These are phyloP conservation scores for Sebastes iracundus DNA, from an alignment of 2,797 vertebrate genomes.

Conservation along the genomic window DNA sequence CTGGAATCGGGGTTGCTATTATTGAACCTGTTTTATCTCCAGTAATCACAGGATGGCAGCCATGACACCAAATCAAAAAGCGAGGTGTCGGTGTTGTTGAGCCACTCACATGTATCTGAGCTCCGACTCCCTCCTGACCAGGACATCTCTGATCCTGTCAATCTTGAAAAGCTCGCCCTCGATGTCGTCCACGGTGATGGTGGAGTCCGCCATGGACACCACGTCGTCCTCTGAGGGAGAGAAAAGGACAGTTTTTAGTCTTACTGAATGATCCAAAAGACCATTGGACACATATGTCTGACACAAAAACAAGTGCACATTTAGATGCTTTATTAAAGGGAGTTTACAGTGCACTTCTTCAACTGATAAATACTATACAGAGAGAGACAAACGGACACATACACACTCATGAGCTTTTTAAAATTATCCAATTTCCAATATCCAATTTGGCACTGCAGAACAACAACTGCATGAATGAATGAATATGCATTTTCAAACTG, in stretches of 20 bases:
- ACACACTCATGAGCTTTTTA: background rate
- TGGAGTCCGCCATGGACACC: slow-evolving; percentile 91
- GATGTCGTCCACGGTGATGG: slow-evolving; percentile 86
- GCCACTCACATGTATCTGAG: slow-evolving; percentile 91
- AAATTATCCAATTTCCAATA: background rate
- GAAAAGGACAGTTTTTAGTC: background rate
- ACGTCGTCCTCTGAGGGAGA: slow-evolving; percentile 75
- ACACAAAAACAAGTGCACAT: background rate
- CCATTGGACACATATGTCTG: background rate
- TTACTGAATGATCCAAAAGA: background rate
- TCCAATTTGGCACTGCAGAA: background rate
- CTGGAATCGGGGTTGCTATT: background rate
- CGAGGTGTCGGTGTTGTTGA: background rate
- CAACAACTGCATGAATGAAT: slow-evolving; percentile 10
- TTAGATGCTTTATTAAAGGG: background rate
- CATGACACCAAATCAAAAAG: background rate
- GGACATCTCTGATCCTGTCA: slow-evolving; percentile 88
- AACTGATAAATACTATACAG: background rate
- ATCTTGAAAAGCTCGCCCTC: slow-evolving; percentile 92
- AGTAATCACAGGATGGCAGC: background rate
- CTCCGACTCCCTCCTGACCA: slow-evolving; percentile 91
- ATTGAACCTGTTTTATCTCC: background rate
- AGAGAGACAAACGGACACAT: background rate
- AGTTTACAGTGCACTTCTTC: background rate
- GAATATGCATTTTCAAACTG: slow-evolving; percentile 35